phyloP scores from a whole-genome alignment of 2,113 vertebrate genomes.

The Antennarius striatus region DNA sequence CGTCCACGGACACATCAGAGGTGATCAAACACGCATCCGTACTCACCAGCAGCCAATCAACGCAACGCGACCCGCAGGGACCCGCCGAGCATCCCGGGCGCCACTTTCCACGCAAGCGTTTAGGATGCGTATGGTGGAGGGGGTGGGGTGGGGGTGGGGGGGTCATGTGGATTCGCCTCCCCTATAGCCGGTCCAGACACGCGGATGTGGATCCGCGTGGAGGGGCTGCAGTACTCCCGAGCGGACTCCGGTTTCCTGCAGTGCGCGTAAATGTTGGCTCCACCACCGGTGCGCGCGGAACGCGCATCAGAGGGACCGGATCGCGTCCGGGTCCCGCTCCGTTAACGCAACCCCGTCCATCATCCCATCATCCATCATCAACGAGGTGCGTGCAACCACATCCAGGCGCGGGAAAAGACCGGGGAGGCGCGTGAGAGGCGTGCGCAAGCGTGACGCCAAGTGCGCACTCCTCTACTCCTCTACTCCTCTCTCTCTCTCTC shows the following conservation, averaged over 20 bases:
- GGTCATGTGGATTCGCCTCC: background rate
- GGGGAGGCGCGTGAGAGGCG: conserved; percentile 6
- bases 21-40: background rate
- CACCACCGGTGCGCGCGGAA: conserved; percentile 39
- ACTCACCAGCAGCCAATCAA: conserved; percentile 42
- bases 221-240: conserved; percentile 61
- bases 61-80: conserved; percentile 29
- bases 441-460: conserved; percentile 17
- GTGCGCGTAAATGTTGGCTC: conserved; percentile 66
- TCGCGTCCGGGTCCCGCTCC: conserved; percentile 49
- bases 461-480: conserved; percentile 21
- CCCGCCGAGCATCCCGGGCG: too few species aligned
- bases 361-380: conserved; percentile 33
- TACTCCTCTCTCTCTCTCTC: fast-evolving
- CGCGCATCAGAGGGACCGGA: conserved; percentile 37
- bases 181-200: background rate
- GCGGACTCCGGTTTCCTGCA: conserved; percentile 70
- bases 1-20: conserved; percentile 4
- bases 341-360: conserved; percentile 24
- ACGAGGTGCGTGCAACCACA: conserved; percentile 34
- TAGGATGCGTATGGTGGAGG: too few species aligned
- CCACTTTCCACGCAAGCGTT: too few species aligned
- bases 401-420: background rate
- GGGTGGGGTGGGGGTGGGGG: too few species aligned
- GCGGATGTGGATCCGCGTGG: conserved; percentile 1